Percentiles rank a stretch among this genome's conserved stretches.
phyloP scores from a whole-genome alignment of 2,113 vertebrate species.

The Setophaga petechia region DNA sequence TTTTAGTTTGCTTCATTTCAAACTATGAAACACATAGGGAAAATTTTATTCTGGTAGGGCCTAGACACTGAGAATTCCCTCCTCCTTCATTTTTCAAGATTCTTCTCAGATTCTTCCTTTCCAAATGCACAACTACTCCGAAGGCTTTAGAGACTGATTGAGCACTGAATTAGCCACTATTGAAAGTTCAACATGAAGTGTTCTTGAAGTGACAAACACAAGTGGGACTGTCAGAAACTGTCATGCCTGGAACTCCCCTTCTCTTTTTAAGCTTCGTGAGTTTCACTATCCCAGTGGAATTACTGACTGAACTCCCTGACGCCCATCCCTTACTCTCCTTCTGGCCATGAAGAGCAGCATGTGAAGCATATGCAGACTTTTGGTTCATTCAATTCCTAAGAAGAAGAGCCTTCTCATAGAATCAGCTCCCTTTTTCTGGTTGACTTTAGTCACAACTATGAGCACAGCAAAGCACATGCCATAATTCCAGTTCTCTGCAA shows the following conservation, averaged over 20 bases:
- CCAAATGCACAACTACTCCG: not conserved
- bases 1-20: not conserved
- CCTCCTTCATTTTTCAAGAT: not conserved
- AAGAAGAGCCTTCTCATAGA: not conserved
- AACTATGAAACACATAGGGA: not conserved
- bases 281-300: not conserved
- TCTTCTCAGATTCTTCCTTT: not conserved
- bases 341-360: not conserved
- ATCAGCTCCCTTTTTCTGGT: not conserved
- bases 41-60: not conserved
- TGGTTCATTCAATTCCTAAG: not conserved
- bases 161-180: not conserved
- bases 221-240: not conserved
- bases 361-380: not conserved
- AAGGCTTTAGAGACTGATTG: not conserved
- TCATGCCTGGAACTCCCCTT: not conserved
- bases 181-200: not conserved
- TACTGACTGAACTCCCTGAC: not conserved
- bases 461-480: not conserved
- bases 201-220: not conserved
- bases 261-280: not conserved
- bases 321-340: not conserved
- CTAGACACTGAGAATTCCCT: not conserved
- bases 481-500: not conserved
- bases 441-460: not conserved